Percentiles rank a stretch among this genome's conserved stretches.
These are phyloP conservation scores for Coccyzus lansbergi DNA, from an alignment of 2,797 vertebrate genomes.

Conservation along the genomic window DNA sequence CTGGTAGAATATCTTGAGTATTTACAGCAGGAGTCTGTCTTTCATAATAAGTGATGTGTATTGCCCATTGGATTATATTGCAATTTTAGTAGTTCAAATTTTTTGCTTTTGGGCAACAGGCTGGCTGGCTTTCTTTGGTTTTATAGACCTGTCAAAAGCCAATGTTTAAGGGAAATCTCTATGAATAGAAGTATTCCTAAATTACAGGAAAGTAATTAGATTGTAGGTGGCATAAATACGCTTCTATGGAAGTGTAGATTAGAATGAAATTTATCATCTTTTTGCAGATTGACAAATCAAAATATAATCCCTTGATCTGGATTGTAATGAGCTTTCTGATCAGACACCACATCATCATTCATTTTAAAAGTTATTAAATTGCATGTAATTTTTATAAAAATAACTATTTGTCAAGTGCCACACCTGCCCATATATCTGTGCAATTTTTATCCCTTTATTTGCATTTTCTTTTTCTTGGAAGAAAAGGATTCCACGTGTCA, in stretches of 20 bases:
- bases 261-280: neutral
- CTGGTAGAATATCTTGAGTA: neutral
- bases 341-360: neutral
- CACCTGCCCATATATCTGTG: neutral
- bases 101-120: neutral
- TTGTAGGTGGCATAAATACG: neutral
- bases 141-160: neutral
- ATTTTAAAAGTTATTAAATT: neutral
- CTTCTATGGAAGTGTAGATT: neutral
- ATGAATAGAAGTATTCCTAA: neutral
- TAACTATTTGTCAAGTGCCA: neutral
- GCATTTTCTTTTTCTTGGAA: neutral
- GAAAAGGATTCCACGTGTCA: neutral
- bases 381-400: neutral
- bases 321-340: neutral
- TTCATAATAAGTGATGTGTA: neutral
- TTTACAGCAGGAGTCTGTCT: neutral
- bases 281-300: neutral
- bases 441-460: neutral
- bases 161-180: neutral
- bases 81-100: neutral
- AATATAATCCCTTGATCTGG: neutral
- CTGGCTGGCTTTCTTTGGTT: neutral
- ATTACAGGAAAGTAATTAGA: neutral
- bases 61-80: neutral